Percentiles rank a stretch among this genome's conserved stretches.
Evolutionary conservation across 2,888 invertebrate genomes (phyloP).

Genomic region (Stenichneumon culpator): DNA sequence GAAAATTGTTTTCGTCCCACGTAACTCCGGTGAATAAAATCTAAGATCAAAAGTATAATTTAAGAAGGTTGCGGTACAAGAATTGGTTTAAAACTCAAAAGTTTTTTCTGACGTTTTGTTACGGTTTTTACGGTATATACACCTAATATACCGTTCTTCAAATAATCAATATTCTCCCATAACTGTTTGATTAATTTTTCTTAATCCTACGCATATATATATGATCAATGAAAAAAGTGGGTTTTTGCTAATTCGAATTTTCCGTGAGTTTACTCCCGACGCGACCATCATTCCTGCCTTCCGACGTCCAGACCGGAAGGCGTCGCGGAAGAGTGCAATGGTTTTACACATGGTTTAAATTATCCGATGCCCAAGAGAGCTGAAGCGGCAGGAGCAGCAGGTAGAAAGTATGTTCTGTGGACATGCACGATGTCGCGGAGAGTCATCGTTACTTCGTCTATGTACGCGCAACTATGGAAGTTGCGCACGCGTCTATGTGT

Average conservation of each 20-base stretch:
- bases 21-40: no score
- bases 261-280: background rate
- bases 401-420: constrained; percentile 43
- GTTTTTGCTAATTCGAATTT: background rate
- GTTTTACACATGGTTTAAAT: constrained; percentile 33
- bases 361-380: constrained; percentile 27
- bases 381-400: constrained; percentile 22
- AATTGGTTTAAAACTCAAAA: no score
- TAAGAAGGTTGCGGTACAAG: no score
- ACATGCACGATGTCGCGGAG: constrained; percentile 9
- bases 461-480: background rate
- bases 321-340: constrained; percentile 33
- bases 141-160: no score
- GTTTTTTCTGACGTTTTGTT: no score
- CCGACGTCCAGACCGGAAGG: constrained; percentile 44
- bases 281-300: background rate
- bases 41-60: no score
- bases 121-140: no score
- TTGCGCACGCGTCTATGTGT: background rate
- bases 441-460: constrained; percentile 13
- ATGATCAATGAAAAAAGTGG: background rate
- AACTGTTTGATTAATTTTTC: background rate
- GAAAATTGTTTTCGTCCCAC: no score
- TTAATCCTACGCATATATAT: background rate
- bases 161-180: background rate